A percentile compares a stretch with the other conserved stretches of the same genome.
Evolutionary conservation across 2,888 invertebrate species (phyloP).

Genomic region (Lasioglossum oenotherae): DNA sequence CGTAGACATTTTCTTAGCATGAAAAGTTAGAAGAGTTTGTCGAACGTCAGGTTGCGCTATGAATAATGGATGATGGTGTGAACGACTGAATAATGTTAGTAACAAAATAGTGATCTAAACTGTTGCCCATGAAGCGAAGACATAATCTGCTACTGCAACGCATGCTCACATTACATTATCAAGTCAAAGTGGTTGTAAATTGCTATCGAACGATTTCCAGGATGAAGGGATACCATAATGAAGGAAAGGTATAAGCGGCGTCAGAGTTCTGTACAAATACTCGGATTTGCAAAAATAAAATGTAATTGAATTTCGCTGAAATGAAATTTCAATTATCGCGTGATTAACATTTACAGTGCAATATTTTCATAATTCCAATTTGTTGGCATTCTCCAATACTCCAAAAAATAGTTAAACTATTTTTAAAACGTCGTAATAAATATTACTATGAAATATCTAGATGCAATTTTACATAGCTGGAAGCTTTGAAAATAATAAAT

Average conservation of each 20-base stretch:
- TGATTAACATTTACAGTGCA: neutral
- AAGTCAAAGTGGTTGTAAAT: conserved; percentile 37
- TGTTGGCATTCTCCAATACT: neutral
- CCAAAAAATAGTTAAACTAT: neutral
- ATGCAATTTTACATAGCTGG: neutral
- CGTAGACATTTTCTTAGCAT: neutral
- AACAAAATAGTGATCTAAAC: conserved; percentile 44
- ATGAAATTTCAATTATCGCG: neutral
- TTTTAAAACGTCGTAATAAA: neutral
- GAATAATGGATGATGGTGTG: conserved; percentile 47
- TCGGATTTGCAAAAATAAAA: neutral
- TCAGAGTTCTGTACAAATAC: neutral
- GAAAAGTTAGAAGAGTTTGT: conserved; percentile 37
- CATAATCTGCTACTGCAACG: conserved; percentile 16
- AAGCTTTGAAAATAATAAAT: neutral
- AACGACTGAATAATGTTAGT: conserved; percentile 30
- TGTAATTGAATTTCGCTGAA: neutral
- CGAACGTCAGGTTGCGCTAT: conserved; percentile 2
- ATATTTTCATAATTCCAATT: neutral
- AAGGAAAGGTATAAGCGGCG: neutral
- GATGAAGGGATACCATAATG: neutral
- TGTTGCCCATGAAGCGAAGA: conserved; percentile 29
- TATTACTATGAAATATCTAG: neutral
- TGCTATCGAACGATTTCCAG: conserved; percentile 5
- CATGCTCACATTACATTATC: conserved; percentile 39